phyloP scores from a whole-genome alignment of 2,113 vertebrate species.

The Lathamus discolor region DNA sequence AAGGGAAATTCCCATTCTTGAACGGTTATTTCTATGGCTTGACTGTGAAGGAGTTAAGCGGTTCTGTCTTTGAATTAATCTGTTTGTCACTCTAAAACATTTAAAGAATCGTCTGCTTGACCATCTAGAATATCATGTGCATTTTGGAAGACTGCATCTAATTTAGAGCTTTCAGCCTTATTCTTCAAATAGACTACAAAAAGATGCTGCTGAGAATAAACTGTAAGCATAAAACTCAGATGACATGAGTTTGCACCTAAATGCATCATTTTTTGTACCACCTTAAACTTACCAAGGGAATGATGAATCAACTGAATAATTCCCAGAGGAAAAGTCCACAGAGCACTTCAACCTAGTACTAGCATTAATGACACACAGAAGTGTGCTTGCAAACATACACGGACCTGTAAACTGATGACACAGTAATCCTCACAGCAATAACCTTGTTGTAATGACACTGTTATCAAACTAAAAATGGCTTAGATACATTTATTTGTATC shows the following conservation, averaged over 20 bases:
- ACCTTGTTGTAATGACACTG: neutral
- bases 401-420: neutral
- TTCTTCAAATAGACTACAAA: neutral
- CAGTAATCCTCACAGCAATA: neutral
- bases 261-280: neutral
- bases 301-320: neutral
- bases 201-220: neutral
- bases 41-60: neutral
- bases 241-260: neutral
- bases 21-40: neutral
- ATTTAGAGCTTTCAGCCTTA: neutral
- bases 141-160: neutral
- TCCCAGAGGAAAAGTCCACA: neutral
- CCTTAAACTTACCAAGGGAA: neutral
- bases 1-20: neutral
- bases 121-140: neutral
- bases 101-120: neutral
- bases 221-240: neutral
- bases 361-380: neutral
- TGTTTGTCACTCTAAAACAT: neutral
- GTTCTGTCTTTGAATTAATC: neutral
- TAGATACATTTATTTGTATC: neutral
- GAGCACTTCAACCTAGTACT: neutral
- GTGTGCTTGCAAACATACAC: neutral
- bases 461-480: neutral